phyloP scores from a whole-genome alignment of 2,113 vertebrate genomes.

The Neodon shergylaensis region DNA sequence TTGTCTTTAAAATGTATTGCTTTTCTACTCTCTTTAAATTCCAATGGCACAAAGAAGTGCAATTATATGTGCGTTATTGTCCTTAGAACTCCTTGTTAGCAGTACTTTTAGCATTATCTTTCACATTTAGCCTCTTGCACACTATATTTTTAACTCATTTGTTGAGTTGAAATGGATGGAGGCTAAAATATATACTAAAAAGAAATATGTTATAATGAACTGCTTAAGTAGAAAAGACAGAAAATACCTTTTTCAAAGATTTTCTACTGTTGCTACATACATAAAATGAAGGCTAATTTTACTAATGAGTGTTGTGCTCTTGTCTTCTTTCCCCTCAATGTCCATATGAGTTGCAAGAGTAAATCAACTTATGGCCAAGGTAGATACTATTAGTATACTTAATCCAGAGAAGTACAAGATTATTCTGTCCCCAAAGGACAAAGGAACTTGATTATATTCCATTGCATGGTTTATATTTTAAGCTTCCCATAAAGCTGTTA shows the following conservation, averaged over 20 bases:
- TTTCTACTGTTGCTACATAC: background rate
- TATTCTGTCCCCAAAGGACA: background rate
- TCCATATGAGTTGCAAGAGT: background rate
- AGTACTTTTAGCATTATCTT: background rate
- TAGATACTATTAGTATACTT: background rate
- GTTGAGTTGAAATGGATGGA: background rate
- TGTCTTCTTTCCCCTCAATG: background rate
- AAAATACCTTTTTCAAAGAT: background rate
- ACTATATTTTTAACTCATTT: background rate
- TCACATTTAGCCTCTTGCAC: background rate
- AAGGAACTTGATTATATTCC: background rate
- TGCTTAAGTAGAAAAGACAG: background rate
- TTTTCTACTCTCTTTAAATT: slow-evolving; percentile 59
- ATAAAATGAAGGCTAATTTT: background rate
- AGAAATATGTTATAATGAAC: background rate
- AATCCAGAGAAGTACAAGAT: slow-evolving; percentile 6
- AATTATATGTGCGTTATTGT: slow-evolving; percentile 7
- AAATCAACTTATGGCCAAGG: background rate
- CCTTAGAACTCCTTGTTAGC: background rate
- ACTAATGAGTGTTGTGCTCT: background rate
- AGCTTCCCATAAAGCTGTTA: background rate
- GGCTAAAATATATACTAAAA: background rate
- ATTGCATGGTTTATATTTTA: background rate
- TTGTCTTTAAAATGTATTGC: slow-evolving; percentile 65
- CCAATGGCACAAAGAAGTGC: background rate